Conservation (phyloP, 53 echinoderm and acorn worm genomes). For the Holothuria scabra region DNA sequence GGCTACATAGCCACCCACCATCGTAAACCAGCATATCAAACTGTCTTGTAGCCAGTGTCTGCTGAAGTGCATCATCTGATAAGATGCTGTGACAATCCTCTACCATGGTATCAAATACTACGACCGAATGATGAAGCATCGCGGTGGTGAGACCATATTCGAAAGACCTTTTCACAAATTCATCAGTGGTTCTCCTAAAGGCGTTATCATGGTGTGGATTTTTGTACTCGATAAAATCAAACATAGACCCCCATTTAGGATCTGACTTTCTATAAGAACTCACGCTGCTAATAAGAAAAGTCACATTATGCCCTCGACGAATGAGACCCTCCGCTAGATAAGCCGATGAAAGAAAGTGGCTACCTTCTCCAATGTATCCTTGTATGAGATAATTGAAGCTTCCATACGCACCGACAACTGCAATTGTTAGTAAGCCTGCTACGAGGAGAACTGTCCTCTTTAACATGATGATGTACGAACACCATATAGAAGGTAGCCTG, state of each 20-base stretch:
- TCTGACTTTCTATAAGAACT: not conserved
- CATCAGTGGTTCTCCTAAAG: conserved; percentile 5
- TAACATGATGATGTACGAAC: too few species aligned
- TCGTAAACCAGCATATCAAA: conserved; percentile 8
- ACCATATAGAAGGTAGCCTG: too few species aligned
- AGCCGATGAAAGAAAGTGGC: conserved; percentile 1
- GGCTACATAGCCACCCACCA: not conserved
- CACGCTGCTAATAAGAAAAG: conserved; percentile 11
- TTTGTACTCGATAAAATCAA: not conserved
- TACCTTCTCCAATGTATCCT: conserved; percentile 10
- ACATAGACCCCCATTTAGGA: conserved; percentile 3
- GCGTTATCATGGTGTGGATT: conserved; percentile 6
- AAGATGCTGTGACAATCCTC: not conserved
- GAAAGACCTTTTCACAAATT: conserved; percentile 3
- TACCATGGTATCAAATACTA: not conserved
- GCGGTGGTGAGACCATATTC: not conserved
- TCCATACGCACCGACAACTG: too few species aligned
- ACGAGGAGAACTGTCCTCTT: too few species aligned
- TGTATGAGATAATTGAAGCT: conserved; percentile 12
- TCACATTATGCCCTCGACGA: conserved; percentile 3
- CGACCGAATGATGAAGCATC: not conserved
- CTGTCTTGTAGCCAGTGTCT: not conserved
- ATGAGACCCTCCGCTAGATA: conserved; percentile 1
- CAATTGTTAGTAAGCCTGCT: too few species aligned
- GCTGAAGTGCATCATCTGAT: not conserved